phyloP scores from a whole-genome alignment of 2,797 vertebrate genomes.

The Sphenopsis melanotis region DNA sequence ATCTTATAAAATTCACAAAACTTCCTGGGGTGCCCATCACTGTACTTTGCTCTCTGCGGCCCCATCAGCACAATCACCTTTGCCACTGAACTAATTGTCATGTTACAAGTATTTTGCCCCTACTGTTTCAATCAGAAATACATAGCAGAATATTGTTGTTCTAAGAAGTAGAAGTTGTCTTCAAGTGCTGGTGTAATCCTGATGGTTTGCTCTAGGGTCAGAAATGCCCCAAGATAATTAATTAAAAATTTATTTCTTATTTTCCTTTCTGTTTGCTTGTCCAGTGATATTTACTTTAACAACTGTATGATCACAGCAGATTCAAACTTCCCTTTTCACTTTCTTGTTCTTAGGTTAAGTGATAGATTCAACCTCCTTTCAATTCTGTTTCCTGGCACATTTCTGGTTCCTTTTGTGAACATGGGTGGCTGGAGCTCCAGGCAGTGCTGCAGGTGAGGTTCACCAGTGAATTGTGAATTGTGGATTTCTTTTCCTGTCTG shows the following conservation, averaged over 20 bases:
- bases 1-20: not conserved
- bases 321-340: not conserved
- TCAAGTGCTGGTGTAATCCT: not conserved
- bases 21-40: not conserved
- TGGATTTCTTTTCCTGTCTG: not conserved
- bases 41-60: not conserved
- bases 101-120: not conserved
- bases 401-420: not conserved
- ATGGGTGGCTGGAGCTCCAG: not conserved
- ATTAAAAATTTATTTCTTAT: not conserved
- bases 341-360: not conserved
- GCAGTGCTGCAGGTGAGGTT: not conserved
- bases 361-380: not conserved
- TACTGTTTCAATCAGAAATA: not conserved
- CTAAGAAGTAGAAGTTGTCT: not conserved
- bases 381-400: not conserved
- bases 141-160: not conserved
- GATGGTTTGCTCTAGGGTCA: not conserved
- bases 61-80: not conserved
- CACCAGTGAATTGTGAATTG: not conserved
- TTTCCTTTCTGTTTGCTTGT: not conserved
- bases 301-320: rapidly evolving
- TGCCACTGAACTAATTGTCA: rapidly evolving
- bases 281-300: not conserved
- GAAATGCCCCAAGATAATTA: not conserved